Evolutionary conservation across 2,113 vertebrate genomes (phyloP), one percentile per base, ranked within the genome.

Genomic region (Apodemus speciosus): DNA sequence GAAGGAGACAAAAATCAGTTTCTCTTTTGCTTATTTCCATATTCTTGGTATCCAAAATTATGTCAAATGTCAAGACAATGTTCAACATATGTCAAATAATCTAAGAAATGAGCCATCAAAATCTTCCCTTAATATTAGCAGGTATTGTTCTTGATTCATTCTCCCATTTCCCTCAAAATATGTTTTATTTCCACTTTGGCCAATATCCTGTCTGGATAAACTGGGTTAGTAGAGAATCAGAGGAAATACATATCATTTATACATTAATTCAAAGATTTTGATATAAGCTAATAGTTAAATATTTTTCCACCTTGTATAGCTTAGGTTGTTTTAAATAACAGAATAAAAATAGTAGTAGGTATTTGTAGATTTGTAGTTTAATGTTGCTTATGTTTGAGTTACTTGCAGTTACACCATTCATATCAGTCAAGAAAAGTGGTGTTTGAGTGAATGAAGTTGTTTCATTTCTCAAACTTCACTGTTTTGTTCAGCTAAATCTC

Each of bases 241-340:
- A 73, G 77, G n/a, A 85, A 75, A 9, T 60, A 60, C 66, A 68
- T 77, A 58, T 87, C 30, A 73, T 91, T 73, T 16, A 76, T 69
- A 86, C 93, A 69, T 87, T n/a, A 53, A 60, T 88, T 14, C 53
- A 53, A 85, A 92, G 43, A 23, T 53, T 83, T 95, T 35, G 40
- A 49, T 75, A 69, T 89, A 89, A 87, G 62, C 18, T 88, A 73
- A 40, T 76, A 90, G 6, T 93, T 58, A 80, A 30, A 35, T 88
- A 88, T 71, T 91, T 94, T 23, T 69, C 1, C 72, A 93, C 7
- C 25, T 53, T 95, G 32, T 60, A n/a, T 86, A 40, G 35, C 2
- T 46, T 91, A 91, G 15, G 2, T 53, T 92, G 18, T 58, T 90
- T 85, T 40, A 93, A 90, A 71, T 46, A 88, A 71, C 38, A 89